Percentiles rank a stretch among this genome's conserved stretches.
phyloP scores from a whole-genome alignment of 2,888 invertebrate species.

The Brenthis ino region DNA sequence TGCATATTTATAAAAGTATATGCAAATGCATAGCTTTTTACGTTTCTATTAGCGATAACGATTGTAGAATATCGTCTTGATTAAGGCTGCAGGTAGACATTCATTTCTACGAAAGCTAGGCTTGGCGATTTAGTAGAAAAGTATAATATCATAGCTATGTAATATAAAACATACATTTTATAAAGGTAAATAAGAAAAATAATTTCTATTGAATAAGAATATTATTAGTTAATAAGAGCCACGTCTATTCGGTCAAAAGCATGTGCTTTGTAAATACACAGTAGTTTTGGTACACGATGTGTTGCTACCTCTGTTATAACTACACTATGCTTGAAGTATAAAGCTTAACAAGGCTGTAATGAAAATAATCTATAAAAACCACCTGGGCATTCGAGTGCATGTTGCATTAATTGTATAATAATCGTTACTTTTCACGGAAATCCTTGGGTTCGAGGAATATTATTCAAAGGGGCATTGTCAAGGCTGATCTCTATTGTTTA shows the following conservation, averaged over 20 bases:
- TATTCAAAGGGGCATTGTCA: conserved; percentile 49
- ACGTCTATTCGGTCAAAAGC: conserved; percentile 35
- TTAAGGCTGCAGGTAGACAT: too few species aligned
- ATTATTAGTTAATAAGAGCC: conserved; percentile 28
- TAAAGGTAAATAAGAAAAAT: too few species aligned
- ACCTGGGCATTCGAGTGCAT: conserved; percentile 53
- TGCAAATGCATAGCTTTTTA: too few species aligned
- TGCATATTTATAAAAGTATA: too few species aligned
- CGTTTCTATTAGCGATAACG: too few species aligned
- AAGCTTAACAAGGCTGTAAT: conserved; percentile 29
- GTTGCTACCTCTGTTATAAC: conserved; percentile 41
- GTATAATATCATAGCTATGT: too few species aligned
- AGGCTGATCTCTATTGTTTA: conserved; percentile 48
- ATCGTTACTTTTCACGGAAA: conserved; percentile 50
- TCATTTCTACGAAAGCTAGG: too few species aligned
- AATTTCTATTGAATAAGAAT: too few species aligned
- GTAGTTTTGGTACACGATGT: conserved; percentile 23
- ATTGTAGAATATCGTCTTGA: too few species aligned
- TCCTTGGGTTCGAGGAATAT: conserved; percentile 34
- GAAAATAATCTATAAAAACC: conserved; percentile 50
- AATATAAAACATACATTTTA: too few species aligned
- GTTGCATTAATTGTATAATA: conserved; percentile 52
- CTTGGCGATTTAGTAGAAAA: too few species aligned
- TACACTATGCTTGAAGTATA: conserved; percentile 42
- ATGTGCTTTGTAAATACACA: conserved; percentile 39